These are phyloP conservation scores for Protaetia brevitarsis DNA, from an alignment of 1,140 invertebrate species.

Conservation along the genomic window DNA sequence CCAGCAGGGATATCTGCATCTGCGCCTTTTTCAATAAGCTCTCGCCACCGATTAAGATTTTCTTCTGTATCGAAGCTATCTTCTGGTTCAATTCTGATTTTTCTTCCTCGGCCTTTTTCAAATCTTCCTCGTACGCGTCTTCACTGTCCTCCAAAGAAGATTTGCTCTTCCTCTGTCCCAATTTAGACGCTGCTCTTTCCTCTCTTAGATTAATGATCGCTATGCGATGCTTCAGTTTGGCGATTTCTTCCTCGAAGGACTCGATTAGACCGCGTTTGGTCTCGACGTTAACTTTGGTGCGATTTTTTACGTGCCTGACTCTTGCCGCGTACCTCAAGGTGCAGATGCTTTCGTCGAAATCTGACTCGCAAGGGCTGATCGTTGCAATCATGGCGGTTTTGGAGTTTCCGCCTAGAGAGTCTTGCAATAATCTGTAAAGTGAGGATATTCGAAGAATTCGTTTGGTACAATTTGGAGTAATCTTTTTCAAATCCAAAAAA, in stretches of 20 bases:
- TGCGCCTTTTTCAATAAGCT: conserved; percentile 97
- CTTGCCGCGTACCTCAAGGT: conserved; percentile 37
- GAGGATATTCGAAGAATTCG: too few relatives aligned
- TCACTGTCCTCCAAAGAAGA: too few relatives aligned
- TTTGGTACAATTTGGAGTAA: too few relatives aligned
- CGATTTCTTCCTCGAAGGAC: conserved; percentile 34
- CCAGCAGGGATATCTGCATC: conserved; percentile 82
- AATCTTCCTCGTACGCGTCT: conserved; percentile 26
- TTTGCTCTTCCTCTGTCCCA: too few relatives aligned
- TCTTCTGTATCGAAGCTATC: conserved; percentile 84
- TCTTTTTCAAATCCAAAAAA: too few relatives aligned
- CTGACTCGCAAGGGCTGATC: conserved; percentile 24
- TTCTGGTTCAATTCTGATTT: conserved; percentile 78
- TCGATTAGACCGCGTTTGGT: conserved; percentile 31
- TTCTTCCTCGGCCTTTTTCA: conserved; percentile 62
- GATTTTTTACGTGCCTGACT: conserved; percentile 35
- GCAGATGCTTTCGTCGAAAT: conserved; percentile 34
- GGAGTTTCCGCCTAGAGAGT: conserved; percentile 69
- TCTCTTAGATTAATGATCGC: conserved; percentile 46
- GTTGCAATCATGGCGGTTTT: conserved; percentile 38
- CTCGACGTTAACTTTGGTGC: conserved; percentile 31
- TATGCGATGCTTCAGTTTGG: conserved; percentile 54
- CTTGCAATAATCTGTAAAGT: conserved; percentile 79
- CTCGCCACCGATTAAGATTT: conserved; percentile 95
- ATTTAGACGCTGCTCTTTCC: conserved; percentile 42